Evolutionary conservation across 1,140 invertebrate species (phyloP).

Genomic region (Gonatopus flavifemur): DNA sequence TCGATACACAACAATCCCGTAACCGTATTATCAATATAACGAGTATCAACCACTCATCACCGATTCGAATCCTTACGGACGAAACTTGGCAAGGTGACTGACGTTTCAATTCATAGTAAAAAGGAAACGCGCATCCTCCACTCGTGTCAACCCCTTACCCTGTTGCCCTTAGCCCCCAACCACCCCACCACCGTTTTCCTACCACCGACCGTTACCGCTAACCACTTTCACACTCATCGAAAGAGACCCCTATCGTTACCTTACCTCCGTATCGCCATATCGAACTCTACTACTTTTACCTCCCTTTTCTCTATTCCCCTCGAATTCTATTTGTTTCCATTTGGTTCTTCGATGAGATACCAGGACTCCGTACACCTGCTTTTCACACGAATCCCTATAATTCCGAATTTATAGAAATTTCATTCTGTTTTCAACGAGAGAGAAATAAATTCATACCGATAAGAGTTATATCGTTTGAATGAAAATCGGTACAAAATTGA

Average conservation of each 20-base stretch:
- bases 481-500: too few species aligned
- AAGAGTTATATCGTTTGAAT: too few species aligned
- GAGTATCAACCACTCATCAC: neutral
- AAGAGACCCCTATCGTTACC: too few species aligned
- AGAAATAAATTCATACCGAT: too few species aligned
- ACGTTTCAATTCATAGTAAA: conserved; percentile 40
- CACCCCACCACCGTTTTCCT: conserved; percentile 17
- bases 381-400: too few species aligned
- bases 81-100: conserved; percentile 53
- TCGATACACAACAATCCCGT: too few species aligned
- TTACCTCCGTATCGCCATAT: too few species aligned
- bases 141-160: conserved; percentile 20
- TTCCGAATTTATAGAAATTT: too few species aligned
- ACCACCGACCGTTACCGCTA: conserved; percentile 25
- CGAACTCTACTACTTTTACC: neutral
- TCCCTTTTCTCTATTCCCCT: neutral
- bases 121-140: conserved; percentile 43
- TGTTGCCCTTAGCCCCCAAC: conserved; percentile 18
- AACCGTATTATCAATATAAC: neutral
- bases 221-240: too few species aligned
- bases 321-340: neutral
- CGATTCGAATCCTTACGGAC: conserved; percentile 42
- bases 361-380: too few species aligned
- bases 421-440: too few species aligned
- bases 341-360: neutral